Base-by-base conservation (phyloP, 2,113 vertebrate species). In the Salvelinus sp. region DNA sequence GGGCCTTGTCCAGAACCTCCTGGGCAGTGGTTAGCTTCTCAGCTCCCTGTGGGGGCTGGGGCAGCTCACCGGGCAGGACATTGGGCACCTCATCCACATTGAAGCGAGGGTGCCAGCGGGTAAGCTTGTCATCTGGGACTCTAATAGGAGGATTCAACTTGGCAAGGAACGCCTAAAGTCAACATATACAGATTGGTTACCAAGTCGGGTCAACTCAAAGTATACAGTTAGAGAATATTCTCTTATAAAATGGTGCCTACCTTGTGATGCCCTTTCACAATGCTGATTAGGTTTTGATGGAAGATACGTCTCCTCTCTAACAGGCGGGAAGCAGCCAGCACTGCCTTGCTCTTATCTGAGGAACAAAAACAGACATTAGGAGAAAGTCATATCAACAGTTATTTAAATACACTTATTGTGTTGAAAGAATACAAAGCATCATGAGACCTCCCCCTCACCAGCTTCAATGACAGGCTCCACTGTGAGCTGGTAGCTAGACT, bases 51-150 rank as follows among this genome's bases (percentile, higher is more conserved):
- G 97, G 97, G 0, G 95, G 91, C 83, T 1, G 93, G 0, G 98
- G 98, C 82, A 99, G 83, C 0, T 88, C 77, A 0, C 91, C 87
- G 0, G 87, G 76, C 0, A 22, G 81, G 1, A 98, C 72, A 6
- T 93, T 88, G 0, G 97, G 95, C 4, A 96, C 94, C 0, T 90
- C 88, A 0, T 99, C 98, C 79, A 98, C 95, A 0, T 93, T 95
- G 81, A 99, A 99, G 6, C 91, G 93, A 0, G 98, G 98, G 63
- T 99, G 98, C 98, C 98, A 99, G 10, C 97, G 95, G 7, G 90
- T 95, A 67, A 99, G 91, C 84, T 92, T 91, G 76, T 96, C 93
- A 25, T 98, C 96, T 0, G 96, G 95, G 7, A 99, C 93, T 1
- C 28, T 87, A 82, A 98, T 58, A 0, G 95, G 93, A 1, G 96